Conservation (phyloP, 2,888 invertebrate genomes). For the Coelogynopora nodosa region DNA sequence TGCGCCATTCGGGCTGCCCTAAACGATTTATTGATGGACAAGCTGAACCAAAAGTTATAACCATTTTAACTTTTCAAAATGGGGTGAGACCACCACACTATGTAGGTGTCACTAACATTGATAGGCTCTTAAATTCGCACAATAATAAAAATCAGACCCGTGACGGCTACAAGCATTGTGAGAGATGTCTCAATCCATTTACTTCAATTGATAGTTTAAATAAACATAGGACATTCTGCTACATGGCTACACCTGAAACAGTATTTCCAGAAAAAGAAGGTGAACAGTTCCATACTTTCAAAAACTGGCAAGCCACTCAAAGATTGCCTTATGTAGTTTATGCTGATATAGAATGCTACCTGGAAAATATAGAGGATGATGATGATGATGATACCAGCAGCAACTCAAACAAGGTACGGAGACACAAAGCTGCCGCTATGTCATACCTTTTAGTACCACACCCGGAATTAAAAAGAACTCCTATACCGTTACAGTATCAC, state of each 20-base stretch:
- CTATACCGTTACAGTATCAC: background rate
- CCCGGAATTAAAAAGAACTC: background rate
- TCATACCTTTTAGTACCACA: background rate
- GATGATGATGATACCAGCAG: too few relatives aligned
- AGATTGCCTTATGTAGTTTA: background rate
- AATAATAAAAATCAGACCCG: background rate
- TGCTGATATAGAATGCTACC: background rate
- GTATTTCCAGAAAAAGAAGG: too few relatives aligned
- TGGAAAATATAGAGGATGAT: too few relatives aligned
- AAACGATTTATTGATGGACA: background rate
- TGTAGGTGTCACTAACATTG: background rate
- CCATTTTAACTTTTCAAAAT: background rate
- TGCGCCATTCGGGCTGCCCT: background rate
- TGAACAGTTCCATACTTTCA: too few relatives aligned
- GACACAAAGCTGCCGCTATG: background rate
- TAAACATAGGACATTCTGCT: too few relatives aligned
- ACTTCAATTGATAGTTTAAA: too few relatives aligned
- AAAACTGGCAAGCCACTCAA: background rate
- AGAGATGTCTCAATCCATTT: background rate
- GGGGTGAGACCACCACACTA: background rate
- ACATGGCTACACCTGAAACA: too few relatives aligned
- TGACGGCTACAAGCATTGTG: background rate
- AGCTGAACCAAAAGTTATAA: background rate
- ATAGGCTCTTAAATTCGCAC: background rate
- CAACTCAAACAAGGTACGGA: background rate